Conservation (phyloP, 2,113 vertebrate species). For the Charina bottae region DNA sequence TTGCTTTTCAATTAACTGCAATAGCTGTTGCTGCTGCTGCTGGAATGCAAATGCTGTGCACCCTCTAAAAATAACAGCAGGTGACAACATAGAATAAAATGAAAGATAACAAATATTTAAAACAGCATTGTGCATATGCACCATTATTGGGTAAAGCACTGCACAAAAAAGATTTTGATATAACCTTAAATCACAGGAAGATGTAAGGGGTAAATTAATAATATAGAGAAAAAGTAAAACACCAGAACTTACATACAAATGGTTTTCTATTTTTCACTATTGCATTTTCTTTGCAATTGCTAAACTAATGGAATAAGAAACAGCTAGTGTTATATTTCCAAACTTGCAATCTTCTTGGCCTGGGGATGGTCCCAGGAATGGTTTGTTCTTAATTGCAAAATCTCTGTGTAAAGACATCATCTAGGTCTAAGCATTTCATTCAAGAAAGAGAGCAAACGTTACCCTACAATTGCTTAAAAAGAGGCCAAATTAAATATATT, state of each 20-base stretch:
- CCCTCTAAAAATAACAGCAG: neutral
- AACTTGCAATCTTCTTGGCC: neutral
- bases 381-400: neutral
- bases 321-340: neutral
- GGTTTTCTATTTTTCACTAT: neutral
- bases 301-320: neutral
- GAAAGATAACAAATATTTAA: neutral
- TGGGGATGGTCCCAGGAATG: neutral
- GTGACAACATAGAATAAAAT: neutral
- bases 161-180: neutral
- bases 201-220: neutral
- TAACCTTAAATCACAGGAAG: neutral
- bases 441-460: neutral
- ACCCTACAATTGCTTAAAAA: neutral
- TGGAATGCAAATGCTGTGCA: neutral
- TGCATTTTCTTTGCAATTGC: neutral
- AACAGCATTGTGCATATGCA: neutral
- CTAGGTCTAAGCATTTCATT: neutral
- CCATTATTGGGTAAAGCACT: neutral
- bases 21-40: neutral
- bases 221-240: neutral
- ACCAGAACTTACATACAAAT: neutral
- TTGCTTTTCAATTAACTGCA: neutral
- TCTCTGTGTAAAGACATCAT: neutral
- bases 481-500: constrained; percentile 38